A percentile compares a stretch with the other conserved stretches of the same genome.
These are phyloP conservation scores for Herpetotheres cachinnans DNA, from an alignment of 2,113 vertebrate species.

Conservation along the genomic window DNA sequence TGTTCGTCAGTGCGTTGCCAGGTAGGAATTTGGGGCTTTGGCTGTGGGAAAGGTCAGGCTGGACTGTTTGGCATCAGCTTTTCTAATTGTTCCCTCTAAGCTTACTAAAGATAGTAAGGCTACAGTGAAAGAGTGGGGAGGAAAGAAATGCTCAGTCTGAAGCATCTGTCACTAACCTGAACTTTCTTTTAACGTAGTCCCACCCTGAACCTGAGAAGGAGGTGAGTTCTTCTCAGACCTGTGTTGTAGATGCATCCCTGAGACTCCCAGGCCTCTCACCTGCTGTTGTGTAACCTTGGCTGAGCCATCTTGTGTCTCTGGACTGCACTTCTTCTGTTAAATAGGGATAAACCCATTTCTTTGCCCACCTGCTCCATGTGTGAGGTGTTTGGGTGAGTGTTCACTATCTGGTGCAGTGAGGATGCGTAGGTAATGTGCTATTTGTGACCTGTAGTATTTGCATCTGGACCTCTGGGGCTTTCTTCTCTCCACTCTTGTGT, in stretches of 20 bases:
- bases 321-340: neutral
- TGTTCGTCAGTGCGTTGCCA: neutral
- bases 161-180: neutral
- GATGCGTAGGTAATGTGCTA: fast-evolving
- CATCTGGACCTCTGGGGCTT: neutral
- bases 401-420: neutral
- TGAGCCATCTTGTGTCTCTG: neutral
- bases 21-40: neutral
- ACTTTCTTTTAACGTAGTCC: neutral
- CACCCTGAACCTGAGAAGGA: neutral
- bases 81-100: neutral
- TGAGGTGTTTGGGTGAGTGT: neutral
- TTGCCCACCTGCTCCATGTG: neutral
- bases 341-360: neutral
- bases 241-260: neutral
- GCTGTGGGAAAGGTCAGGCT: neutral
- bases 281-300: neutral
- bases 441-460: neutral
- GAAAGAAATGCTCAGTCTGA: neutral
- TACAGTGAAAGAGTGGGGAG: neutral
- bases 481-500: neutral
- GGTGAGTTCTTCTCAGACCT: neutral
- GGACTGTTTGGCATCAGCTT: neutral
- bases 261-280: neutral
- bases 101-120: neutral